Base-by-base conservation (phyloP, 2,113 vertebrate genomes). In the Sarotherodon lohbergeri region DNA sequence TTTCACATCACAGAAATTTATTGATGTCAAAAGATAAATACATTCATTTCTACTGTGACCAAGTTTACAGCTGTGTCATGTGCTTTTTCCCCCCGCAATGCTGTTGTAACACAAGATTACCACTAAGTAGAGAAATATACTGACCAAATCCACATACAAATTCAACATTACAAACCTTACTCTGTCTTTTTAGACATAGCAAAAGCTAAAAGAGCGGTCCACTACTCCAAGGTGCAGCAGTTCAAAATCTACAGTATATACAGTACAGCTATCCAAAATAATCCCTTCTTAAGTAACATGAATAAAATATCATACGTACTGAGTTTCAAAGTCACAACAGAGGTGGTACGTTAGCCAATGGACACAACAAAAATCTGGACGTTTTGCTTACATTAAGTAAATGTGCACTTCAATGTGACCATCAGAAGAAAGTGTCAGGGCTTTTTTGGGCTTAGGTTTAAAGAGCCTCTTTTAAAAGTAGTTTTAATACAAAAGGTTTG, bases 21-120 rank as follows among this genome's bases (percentile, higher is more conserved):
- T 95, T 96, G 81, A 94, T 96, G 93, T 94, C 91, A 96, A 97
- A 96, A 97, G 94, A 91, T 91, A 93, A 96, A 95, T 96, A 96
- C 96, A 96, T 96, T 96, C 96, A 97, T 86, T 95, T 95, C 90
- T 94, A 96, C 92, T 76, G 85, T 95, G 94, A 96, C 94, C 94
- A 68, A 92, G 86, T 94, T 91, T 89, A 95, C 94, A 95, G 81
- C 78, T 94, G 83, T 94, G 78, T 89, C 34, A 73, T 96, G 94
- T 95, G 95, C 92, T 94, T 95, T 86, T 89, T 9, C 19, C 36
- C 56, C 61, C 16, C 48, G n/a, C 48, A 56, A 90, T 88, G 91
- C 90, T 91, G 90, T 94, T 90, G 91, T 88, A 95, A 92, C 93
- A 93, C 92, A 86, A 93, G 76, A 90, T 89, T 87, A 93, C 92